Base-by-base conservation (phyloP, 92 coral and sea anemone genomes). In the Zoanthus sociatus region DNA sequence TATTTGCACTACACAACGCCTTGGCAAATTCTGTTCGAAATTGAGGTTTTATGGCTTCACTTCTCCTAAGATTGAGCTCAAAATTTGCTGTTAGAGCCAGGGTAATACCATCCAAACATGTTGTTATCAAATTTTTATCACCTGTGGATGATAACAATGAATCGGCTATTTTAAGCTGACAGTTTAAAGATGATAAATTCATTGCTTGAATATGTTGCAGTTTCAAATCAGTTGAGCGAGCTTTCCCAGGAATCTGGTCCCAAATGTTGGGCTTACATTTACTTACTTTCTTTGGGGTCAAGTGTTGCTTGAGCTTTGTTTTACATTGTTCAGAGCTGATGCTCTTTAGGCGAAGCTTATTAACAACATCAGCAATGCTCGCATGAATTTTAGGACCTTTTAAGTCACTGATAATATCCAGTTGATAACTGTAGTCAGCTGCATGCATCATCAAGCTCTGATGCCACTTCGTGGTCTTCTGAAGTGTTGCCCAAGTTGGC, bases 1-100 rank as follows among this genome's bases (percentile, higher is more conserved):
- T 72, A 11, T 81, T 78, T 5, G 86, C 79, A 31, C 78, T 88
- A 77, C 92, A 88, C 71, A 92, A 77, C 11, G 89, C 92, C 63
- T 88, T 92, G n/a, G 92, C 92, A 79, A 91, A 88, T 72, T 88
- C 91, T 2, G 48, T 56, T 45, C 78, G 67, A 33, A 90, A 90
- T 45, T 90, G 88, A 60, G 93, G 93, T 74, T 70, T 86, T 10
- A 77, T 86, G 21, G 90, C 90, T 50, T 90, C 90, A 51, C 90
- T 63, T 78, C 93, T 26, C 26, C 26, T 76, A 16, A 21, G 88
- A 53, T 86, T 90, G 33, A 86, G 48, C 16, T 90, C 88, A 73
- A 69, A 86, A 26, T 81, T 86, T 4, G 90, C 78, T 17, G 93
- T 79, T 79, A 87, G 71, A n/a, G 84, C 87, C 54, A 90, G 51